Evolutionary conservation across 2,113 vertebrate species (phyloP).

Genomic region (Plectropomus leopardus): DNA sequence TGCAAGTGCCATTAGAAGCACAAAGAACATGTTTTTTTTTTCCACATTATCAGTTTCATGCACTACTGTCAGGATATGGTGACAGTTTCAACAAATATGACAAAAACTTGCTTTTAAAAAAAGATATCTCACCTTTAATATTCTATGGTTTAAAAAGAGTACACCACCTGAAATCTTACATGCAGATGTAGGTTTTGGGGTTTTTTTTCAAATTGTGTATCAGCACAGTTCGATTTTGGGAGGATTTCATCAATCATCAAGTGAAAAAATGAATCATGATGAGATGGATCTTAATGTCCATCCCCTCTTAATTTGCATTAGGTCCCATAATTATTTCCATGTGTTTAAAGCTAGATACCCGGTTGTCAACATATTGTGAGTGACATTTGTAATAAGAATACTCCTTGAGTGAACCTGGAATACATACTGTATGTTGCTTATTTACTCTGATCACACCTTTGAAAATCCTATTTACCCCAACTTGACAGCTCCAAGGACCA

Average conservation of each 20-base stretch:
- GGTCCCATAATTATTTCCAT: not conserved
- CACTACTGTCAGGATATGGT: too few relatives aligned
- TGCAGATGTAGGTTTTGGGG: not conserved
- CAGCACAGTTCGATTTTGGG: not conserved
- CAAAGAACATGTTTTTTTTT: too few relatives aligned
- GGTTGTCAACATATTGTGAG: not conserved
- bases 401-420: not conserved
- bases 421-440: constrained; percentile 2
- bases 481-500: constrained; percentile 39
- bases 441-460: constrained; percentile 23
- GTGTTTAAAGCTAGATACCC: not conserved
- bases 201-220: too few relatives aligned
- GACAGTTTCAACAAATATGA: too few relatives aligned
- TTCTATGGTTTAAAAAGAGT: not conserved
- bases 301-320: not conserved
- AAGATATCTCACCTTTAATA: too few relatives aligned
- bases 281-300: not conserved
- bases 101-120: not conserved
- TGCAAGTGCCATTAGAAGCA: too few relatives aligned
- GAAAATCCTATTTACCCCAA: constrained; percentile 32
- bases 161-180: not conserved
- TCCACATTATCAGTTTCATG: too few relatives aligned
- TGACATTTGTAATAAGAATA: constrained; percentile 10
- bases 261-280: not conserved
- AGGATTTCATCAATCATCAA: not conserved